Percentiles rank a stretch among this genome's conserved stretches.
Conservation (phyloP, 1,140 invertebrate species). For the Drosophila sp. region DNA sequence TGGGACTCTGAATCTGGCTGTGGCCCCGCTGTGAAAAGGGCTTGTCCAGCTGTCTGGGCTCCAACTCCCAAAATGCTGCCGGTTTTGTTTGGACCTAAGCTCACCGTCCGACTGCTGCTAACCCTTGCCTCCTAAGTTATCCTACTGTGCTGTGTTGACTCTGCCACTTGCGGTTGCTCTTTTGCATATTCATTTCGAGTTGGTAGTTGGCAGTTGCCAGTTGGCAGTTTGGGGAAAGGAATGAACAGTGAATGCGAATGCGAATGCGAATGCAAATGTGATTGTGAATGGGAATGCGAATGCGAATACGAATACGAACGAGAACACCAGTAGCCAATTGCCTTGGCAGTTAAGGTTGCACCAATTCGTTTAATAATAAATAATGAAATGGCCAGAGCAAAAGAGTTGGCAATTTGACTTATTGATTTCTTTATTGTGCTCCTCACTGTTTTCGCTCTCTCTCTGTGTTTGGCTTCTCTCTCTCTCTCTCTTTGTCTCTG, state of each 20-base stretch:
- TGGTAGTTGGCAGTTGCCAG: constrained; percentile 36
- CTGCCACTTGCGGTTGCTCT: constrained; percentile 24
- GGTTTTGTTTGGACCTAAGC: constrained; percentile 34
- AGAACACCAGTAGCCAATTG: constrained; percentile 80
- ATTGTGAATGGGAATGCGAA: constrained; percentile 26
- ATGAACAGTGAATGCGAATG: not conserved
- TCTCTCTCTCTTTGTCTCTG: not conserved
- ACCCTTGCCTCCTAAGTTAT: not conserved
- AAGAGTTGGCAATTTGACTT: constrained; percentile 55
- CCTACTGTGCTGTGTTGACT: constrained; percentile 12
- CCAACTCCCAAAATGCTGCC: constrained; percentile 56
- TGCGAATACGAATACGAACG: not conserved
- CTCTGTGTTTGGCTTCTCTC: not conserved
- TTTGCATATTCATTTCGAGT: constrained; percentile 74
- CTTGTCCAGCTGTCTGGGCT: constrained; percentile 60
- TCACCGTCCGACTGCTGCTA: not conserved
- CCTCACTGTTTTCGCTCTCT: not conserved
- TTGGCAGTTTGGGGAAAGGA: not conserved
- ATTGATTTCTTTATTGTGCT: constrained; percentile 71
- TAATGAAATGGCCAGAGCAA: constrained; percentile 64
- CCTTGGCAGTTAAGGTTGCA: constrained; percentile 78
- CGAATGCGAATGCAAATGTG: constrained; percentile 9
- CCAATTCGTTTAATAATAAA: constrained; percentile 81
- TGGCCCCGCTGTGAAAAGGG: constrained; percentile 58
- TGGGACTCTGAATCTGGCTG: constrained; percentile 3